Conservation (phyloP, 2,113 vertebrate species). For the Fukomys damarensis region DNA sequence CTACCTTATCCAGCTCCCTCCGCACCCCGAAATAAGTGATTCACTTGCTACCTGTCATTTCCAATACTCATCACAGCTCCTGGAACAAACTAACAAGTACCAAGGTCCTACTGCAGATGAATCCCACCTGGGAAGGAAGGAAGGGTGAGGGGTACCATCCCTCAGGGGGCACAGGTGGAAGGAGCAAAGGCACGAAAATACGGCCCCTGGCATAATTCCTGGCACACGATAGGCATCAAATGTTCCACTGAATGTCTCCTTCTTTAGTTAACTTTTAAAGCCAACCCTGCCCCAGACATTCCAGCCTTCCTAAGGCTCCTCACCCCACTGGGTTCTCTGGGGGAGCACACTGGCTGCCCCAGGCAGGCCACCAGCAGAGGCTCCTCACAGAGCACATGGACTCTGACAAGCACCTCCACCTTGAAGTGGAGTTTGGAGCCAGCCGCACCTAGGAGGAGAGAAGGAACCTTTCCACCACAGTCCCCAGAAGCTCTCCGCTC, state of each 20-base stretch:
- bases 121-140: not conserved
- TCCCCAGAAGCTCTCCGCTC: not conserved
- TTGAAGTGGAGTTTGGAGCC: not conserved
- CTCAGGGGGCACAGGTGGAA: not conserved
- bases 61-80: not conserved
- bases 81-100: not conserved
- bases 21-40: not conserved
- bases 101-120: not conserved
- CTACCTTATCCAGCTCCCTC: not conserved
- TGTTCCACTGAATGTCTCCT: not conserved
- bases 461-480: not conserved
- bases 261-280: not conserved
- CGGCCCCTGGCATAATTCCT: not conserved
- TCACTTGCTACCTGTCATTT: not conserved
- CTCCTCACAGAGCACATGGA: not conserved
- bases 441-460: not conserved
- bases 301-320: rapidly evolving
- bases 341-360: not conserved
- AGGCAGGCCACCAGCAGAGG: rapidly evolving
- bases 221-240: not conserved
- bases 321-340: not conserved
- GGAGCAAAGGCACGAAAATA: rapidly evolving
- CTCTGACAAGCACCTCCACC: not conserved
- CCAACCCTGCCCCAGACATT: not conserved
- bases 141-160: not conserved